Conservation (phyloP, 2,888 invertebrate genomes). For the Morpho achilles region DNA sequence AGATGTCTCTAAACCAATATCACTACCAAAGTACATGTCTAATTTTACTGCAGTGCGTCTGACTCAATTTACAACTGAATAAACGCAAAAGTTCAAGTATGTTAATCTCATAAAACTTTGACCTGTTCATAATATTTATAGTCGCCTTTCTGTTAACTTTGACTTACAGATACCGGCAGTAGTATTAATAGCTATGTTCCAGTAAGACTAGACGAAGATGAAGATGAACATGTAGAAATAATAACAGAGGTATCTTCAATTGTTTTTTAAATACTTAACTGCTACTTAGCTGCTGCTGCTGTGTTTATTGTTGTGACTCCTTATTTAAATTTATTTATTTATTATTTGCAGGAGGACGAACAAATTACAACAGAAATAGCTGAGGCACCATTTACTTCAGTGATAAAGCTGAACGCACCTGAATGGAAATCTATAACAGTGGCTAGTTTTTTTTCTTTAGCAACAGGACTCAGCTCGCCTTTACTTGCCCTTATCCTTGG, state of each 20-base stretch:
- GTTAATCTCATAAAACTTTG: no score
- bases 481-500: conserved; percentile 86
- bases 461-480: conserved; percentile 86
- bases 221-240: neutral
- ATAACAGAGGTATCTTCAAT: neutral
- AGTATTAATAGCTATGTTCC: neutral
- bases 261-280: no score
- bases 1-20: no score
- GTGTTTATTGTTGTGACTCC: no score
- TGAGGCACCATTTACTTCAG: conserved; percentile 61
- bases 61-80: no score
- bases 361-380: conserved; percentile 28
- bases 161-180: neutral
- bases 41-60: no score
- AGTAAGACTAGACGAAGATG: neutral
- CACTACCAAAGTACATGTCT: no score
- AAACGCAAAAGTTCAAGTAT: no score
- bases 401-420: conserved; percentile 81
- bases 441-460: conserved; percentile 80
- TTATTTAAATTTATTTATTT: neutral
- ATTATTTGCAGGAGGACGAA: conserved; percentile 3
- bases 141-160: neutral
- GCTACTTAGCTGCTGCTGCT: no score
- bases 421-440: conserved; percentile 83
- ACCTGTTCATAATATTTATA: no score